Percentiles rank a stretch among this genome's conserved stretches.
phyloP scores from a whole-genome alignment of 2,113 vertebrate species.

The Mastomys coucha region DNA sequence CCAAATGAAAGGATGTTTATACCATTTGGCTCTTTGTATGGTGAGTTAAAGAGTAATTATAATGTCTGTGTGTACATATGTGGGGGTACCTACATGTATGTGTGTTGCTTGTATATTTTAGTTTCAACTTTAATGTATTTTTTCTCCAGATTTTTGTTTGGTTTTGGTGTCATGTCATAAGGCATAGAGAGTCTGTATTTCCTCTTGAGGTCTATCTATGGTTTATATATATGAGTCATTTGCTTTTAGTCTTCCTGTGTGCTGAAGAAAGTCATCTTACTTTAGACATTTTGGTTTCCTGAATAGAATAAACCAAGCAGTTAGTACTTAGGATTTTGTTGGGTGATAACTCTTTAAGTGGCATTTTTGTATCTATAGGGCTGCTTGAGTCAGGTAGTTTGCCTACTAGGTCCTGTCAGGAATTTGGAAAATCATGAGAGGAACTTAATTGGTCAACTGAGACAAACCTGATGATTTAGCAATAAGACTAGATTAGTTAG shows the following conservation, averaged over 20 bases:
- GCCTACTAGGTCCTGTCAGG: neutral
- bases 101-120: neutral
- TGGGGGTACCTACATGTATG: neutral
- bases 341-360: neutral
- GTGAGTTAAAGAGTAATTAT: neutral
- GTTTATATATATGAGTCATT: neutral
- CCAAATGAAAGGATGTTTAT: neutral
- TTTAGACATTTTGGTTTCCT: conserved; percentile 54
- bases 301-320: conserved; percentile 43
- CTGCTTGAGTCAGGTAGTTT: neutral
- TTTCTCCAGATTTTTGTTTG: neutral
- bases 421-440: neutral
- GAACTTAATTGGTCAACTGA: neutral
- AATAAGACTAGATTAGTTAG: neutral
- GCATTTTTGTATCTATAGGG: neutral
- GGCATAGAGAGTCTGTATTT: fast-evolving
- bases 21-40: neutral
- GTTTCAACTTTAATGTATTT: neutral
- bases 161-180: neutral
- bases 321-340: neutral
- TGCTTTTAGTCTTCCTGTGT: conserved; percentile 6
- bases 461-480: neutral
- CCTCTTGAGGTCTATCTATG: conserved; percentile 10
- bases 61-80: neutral
- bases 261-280: neutral